phyloP scores from a whole-genome alignment of 2,797 vertebrate genomes.

The Sciaenops ocellatus region DNA sequence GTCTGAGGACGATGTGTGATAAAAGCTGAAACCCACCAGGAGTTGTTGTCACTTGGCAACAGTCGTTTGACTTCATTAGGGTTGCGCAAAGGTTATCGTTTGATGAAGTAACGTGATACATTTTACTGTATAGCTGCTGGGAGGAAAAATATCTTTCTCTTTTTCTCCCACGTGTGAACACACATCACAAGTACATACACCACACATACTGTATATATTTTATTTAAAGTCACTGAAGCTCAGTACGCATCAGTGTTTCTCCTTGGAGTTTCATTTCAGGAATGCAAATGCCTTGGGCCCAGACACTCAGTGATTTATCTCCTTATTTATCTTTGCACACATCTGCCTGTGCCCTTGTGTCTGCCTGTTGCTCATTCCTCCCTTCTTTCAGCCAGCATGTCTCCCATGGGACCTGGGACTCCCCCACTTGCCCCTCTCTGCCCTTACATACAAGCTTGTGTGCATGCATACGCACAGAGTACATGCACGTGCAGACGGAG shows the following conservation, averaged over 20 bases:
- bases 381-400: constrained; percentile 73
- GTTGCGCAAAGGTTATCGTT: constrained; percentile 28
- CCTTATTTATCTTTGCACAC: constrained; percentile 88
- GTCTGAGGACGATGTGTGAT: constrained; percentile 46
- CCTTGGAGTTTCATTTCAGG: constrained; percentile 86
- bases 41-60: constrained; percentile 50
- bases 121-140: constrained; percentile 37
- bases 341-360: constrained; percentile 88
- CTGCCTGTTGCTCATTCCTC: constrained; percentile 87
- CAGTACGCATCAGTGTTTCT: constrained; percentile 73
- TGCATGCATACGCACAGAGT: constrained; percentile 42
- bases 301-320: constrained; percentile 88
- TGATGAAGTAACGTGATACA: constrained; percentile 52
- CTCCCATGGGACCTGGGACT: constrained; percentile 80
- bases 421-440: constrained; percentile 74
- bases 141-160: constrained; percentile 42
- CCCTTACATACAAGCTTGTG: constrained; percentile 46
- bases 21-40: constrained; percentile 46
- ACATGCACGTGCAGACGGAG: constrained; percentile 35
- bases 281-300: constrained; percentile 87
- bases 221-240: constrained; percentile 75
- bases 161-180: constrained; percentile 25
- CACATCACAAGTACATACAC: constrained; percentile 41
- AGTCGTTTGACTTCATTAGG: constrained; percentile 50
- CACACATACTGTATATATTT: constrained; percentile 55